Conservation (phyloP, 2,113 vertebrate species). For the Dromaius novaehollandiae region DNA sequence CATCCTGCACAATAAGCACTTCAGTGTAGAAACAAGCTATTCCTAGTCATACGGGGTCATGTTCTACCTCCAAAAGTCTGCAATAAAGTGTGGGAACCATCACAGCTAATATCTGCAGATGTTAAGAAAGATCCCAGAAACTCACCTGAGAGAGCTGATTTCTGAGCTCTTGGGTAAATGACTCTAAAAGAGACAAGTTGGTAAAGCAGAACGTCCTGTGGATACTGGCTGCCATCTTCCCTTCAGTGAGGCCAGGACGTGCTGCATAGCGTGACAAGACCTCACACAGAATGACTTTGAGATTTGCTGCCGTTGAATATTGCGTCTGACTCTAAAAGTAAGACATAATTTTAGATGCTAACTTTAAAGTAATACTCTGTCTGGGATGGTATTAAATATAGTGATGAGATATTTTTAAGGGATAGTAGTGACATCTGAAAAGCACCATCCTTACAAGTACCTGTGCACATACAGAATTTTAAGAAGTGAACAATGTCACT, state of each 20-base stretch:
- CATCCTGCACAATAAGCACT: neutral
- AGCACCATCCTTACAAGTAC: neutral
- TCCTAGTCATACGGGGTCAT: fast-evolving
- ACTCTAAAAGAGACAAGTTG: conserved; percentile 64
- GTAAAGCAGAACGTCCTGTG: conserved; percentile 76
- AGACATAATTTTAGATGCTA: neutral
- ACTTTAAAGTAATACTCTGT: neutral
- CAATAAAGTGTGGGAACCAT: fast-evolving
- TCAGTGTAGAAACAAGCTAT: neutral
- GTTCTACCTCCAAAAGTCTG: neutral
- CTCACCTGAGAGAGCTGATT: conserved; percentile 71
- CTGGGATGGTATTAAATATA: neutral
- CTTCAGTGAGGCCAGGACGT: neutral
- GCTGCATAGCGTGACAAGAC: conserved; percentile 14
- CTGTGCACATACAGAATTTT: neutral
- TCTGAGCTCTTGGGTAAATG: conserved; percentile 69
- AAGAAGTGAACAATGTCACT: neutral
- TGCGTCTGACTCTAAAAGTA: conserved; percentile 50
- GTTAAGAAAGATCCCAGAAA: neutral
- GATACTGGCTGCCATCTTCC: conserved; percentile 70
- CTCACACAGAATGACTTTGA: conserved; percentile 72
- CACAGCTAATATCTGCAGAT: neutral
- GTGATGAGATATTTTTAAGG: neutral
- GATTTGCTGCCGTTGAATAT: conserved; percentile 54
- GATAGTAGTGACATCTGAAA: neutral